These are phyloP conservation scores for Melieria omissa DNA, from an alignment of 2,888 invertebrate species.

Conservation along the genomic window DNA sequence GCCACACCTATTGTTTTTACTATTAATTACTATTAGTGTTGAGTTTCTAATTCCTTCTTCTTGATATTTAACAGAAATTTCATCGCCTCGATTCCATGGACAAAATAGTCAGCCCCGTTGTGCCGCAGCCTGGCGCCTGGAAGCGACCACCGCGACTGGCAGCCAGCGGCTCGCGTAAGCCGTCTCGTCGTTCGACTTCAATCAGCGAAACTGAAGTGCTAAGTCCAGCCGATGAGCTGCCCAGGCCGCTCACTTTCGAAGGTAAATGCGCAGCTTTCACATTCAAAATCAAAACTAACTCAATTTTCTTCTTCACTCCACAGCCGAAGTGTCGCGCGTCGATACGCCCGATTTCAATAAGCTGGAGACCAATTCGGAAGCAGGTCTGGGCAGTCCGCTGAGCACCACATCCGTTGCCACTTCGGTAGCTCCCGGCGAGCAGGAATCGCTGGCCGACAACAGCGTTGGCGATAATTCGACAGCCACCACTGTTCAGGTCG, in stretches of 20 bases:
- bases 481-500: slow-evolving; percentile 36
- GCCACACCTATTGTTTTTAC: slow-evolving; percentile 3
- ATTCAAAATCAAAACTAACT: not conserved
- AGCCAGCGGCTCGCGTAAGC: slow-evolving; percentile 62
- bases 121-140: slow-evolving; percentile 90
- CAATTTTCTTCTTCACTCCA: not conserved
- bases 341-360: slow-evolving; percentile 58
- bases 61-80: slow-evolving; percentile 58
- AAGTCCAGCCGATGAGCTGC: slow-evolving; percentile 65
- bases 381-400: slow-evolving; percentile 53
- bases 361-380: slow-evolving; percentile 47
- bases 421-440: slow-evolving; percentile 53
- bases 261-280: not conserved
- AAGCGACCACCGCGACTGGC: slow-evolving; percentile 70
- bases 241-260: slow-evolving; percentile 43
- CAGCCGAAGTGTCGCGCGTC: slow-evolving; percentile 51
- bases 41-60: not conserved
- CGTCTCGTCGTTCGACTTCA: slow-evolving; percentile 66
- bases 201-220: slow-evolving; percentile 68
- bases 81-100: slow-evolving; percentile 81
- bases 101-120: slow-evolving; percentile 92
- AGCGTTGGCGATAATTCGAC: slow-evolving; percentile 34
- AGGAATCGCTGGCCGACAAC: slow-evolving; percentile 48
- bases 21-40: not conserved
- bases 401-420: slow-evolving; percentile 56